Evolutionary conservation across 2,113 vertebrate species (phyloP).

Genomic region (Harpagus bidentatus): DNA sequence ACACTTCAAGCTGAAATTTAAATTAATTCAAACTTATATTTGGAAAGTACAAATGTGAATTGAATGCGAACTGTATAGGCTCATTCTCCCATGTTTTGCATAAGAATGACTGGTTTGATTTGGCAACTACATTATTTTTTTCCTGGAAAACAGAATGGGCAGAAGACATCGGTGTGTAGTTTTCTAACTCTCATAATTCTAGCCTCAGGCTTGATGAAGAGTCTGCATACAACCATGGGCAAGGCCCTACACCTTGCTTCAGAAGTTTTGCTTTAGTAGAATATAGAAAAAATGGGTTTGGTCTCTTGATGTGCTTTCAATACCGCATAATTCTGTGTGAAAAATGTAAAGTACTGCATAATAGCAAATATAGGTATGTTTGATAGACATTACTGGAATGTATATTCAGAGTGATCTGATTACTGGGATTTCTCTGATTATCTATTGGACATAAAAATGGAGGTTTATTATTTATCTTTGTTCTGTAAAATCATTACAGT

Average conservation of each 20-base stretch:
- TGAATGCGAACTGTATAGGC: not conserved
- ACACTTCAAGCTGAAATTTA: not conserved
- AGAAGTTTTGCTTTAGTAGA: not conserved
- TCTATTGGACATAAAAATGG: not conserved
- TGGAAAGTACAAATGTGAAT: not conserved
- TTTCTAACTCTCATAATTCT: not conserved
- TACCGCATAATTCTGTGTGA: not conserved
- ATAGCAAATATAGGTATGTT: not conserved
- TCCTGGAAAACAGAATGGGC: not conserved
- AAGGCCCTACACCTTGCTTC: not conserved
- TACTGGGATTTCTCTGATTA: fast-evolving
- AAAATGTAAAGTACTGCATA: not conserved
- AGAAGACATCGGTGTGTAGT: fast-evolving
- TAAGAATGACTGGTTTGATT: not conserved
- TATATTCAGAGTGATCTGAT: not conserved
- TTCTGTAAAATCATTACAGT: not conserved
- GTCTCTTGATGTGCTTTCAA: not conserved
- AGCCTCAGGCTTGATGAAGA: not conserved
- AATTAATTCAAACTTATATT: not conserved
- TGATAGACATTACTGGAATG: not conserved
- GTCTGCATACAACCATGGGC: not conserved
- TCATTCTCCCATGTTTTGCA: not conserved
- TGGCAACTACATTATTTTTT: not conserved
- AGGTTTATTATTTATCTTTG: not conserved
- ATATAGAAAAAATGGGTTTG: not conserved